Percentiles rank a stretch among this genome's conserved stretches.
phyloP scores from a whole-genome alignment of 2,888 invertebrate genomes.

The Lathronympha strigana region DNA sequence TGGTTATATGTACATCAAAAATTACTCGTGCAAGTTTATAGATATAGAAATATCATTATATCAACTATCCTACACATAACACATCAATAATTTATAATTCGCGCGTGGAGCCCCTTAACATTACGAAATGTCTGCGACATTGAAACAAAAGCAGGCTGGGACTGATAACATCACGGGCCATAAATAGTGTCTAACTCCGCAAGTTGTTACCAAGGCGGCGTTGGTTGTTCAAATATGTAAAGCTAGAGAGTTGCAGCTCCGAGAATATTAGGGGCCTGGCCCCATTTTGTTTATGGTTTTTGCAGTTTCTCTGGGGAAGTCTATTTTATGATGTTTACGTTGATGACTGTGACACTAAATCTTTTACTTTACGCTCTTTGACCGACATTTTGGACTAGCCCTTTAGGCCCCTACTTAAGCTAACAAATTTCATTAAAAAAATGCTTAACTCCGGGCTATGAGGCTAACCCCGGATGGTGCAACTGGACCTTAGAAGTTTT shows the following conservation, averaged over 20 bases:
- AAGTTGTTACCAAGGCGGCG: constrained; percentile 34
- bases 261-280: constrained; percentile 38
- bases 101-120: too few species aligned
- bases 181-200: constrained; percentile 32
- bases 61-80: too few species aligned
- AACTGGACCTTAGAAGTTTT: too few species aligned
- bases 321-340: constrained; percentile 40
- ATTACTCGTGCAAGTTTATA: too few species aligned
- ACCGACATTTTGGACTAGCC: too few species aligned
- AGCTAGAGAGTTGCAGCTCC: constrained; percentile 28
- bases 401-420: too few species aligned
- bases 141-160: constrained; percentile 25
- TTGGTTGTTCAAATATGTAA: constrained; percentile 40
- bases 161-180: constrained; percentile 26
- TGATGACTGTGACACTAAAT: constrained; percentile 31
- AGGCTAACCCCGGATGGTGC: too few species aligned
- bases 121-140: constrained; percentile 9
- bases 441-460: too few species aligned
- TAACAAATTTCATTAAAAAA: too few species aligned
- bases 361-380: constrained; percentile 22
- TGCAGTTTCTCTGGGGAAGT: constrained; percentile 34
- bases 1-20: too few species aligned
- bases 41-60: too few species aligned
- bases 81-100: too few species aligned
- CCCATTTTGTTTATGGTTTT: constrained; percentile 39